A percentile compares a stretch with the other conserved stretches of the same genome.
Evolutionary conservation across 2,797 vertebrate species (phyloP).

Genomic region (Rhabdomys pumilio): DNA sequence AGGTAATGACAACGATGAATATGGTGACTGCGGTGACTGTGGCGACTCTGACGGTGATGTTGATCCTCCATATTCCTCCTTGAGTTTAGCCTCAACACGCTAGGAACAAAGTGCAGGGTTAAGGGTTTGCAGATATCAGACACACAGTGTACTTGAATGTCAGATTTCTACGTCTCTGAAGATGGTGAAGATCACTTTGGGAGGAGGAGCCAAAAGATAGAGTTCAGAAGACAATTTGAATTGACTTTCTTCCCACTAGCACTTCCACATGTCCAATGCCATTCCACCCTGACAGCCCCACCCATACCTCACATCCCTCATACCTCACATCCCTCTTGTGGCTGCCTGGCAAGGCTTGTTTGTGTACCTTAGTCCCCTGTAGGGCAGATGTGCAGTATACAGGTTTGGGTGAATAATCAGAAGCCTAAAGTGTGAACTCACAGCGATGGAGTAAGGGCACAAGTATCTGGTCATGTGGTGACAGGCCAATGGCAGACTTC

Average conservation of each 20-base stretch:
- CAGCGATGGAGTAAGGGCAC: background rate
- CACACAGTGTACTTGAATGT: background rate
- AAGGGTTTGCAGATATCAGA: background rate
- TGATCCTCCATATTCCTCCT: background rate
- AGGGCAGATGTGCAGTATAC: background rate
- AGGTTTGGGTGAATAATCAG: background rate
- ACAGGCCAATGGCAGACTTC: background rate
- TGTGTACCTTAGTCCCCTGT: background rate
- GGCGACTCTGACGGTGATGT: background rate
- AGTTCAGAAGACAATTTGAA: constrained; percentile 44
- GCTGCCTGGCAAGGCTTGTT: background rate
- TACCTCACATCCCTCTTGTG: background rate
- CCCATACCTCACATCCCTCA: background rate
- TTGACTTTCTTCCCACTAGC: background rate
- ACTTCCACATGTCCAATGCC: background rate
- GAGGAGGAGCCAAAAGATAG: background rate
- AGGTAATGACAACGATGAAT: background rate
- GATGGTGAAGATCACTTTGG: background rate
- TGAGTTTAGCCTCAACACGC: background rate
- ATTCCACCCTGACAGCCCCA: background rate
- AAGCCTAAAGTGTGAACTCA: background rate
- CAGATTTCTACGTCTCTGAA: constrained; percentile 44
- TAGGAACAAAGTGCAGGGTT: constrained; percentile 68
- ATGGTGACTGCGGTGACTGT: background rate
- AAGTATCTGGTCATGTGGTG: background rate